Conservation (phyloP, 2,888 invertebrate species). For the Colletes collaris region DNA sequence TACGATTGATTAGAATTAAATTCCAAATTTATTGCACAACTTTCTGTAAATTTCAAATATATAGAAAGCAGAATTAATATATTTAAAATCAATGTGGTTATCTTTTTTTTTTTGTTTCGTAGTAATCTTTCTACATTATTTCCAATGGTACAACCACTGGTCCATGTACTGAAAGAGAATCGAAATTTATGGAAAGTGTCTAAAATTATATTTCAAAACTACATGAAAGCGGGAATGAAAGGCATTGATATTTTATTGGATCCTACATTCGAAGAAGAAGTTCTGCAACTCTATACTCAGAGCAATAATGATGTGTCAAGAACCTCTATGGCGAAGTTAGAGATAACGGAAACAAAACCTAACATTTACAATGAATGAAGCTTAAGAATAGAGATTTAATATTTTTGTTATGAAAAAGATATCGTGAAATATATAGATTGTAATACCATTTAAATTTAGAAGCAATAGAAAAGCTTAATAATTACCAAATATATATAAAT, state of each 20-base stretch:
- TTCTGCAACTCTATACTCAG: constrained; percentile 48
- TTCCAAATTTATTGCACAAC: not conserved
- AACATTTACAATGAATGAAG: not conserved
- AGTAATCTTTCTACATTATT: constrained; percentile 85
- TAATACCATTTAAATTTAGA: constrained; percentile 25
- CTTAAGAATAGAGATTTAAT: not conserved
- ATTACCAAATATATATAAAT: constrained; percentile 2
- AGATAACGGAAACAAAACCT: not conserved
- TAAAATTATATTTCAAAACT: constrained; percentile 80
- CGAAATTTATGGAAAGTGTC: constrained; percentile 86
- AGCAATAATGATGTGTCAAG: not conserved
- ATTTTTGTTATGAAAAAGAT: constrained; percentile 15
- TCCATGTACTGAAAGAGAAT: constrained; percentile 85
- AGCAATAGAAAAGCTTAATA: constrained; percentile 27
- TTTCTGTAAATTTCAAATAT: no score
- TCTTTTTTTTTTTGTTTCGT: constrained; percentile 57
- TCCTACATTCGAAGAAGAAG: constrained; percentile 74
- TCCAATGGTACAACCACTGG: constrained; percentile 83
- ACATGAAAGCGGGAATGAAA: constrained; percentile 71
- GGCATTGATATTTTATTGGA: constrained; percentile 76
- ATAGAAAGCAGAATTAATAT: constrained; percentile 9
- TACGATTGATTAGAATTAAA: not conserved
- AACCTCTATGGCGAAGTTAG: not conserved
- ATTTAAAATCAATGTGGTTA: not conserved
- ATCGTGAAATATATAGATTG: constrained; percentile 13